These are phyloP conservation scores for Cherax quadricarinatus DNA, from an alignment of 1,140 invertebrate species.

Conservation along the genomic window DNA sequence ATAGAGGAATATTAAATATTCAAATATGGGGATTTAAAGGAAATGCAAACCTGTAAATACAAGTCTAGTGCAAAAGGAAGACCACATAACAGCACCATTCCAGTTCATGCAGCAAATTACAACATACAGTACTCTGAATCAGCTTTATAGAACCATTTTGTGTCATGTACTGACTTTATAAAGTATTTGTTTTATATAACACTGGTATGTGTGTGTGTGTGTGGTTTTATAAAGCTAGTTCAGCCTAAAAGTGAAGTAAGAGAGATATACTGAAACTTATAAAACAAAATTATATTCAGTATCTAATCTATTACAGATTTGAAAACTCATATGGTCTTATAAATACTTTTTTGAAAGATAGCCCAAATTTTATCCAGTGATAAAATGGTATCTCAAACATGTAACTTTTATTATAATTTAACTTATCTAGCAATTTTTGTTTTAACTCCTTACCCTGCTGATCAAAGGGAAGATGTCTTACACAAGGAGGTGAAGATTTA, in stretches of 20 bases:
- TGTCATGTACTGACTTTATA: not conserved
- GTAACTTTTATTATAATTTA: too few species aligned
- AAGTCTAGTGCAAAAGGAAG: not conserved
- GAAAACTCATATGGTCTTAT: not conserved
- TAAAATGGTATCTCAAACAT: too few species aligned
- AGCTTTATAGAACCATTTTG: not conserved
- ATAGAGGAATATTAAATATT: not conserved
- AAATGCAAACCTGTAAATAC: not conserved
- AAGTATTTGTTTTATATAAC: not conserved
- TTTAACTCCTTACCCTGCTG: too few species aligned
- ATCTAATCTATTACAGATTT: not conserved
- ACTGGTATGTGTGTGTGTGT: not conserved
- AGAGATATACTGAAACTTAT: not conserved
- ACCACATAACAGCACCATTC: slow-evolving; percentile 1
- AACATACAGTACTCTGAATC: not conserved
- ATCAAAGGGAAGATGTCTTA: too few species aligned
- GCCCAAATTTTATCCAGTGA: too few species aligned
- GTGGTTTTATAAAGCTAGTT: not conserved
- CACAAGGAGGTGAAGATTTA: too few species aligned
- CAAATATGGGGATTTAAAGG: not conserved
- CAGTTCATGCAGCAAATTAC: not conserved
- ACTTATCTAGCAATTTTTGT: too few species aligned
- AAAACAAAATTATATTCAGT: not conserved
- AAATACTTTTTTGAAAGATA: not conserved
- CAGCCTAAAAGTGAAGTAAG: not conserved